These are phyloP conservation scores for Ictalurus punctatus DNA, from an alignment of 2,113 vertebrate genomes.

Conservation along the genomic window DNA sequence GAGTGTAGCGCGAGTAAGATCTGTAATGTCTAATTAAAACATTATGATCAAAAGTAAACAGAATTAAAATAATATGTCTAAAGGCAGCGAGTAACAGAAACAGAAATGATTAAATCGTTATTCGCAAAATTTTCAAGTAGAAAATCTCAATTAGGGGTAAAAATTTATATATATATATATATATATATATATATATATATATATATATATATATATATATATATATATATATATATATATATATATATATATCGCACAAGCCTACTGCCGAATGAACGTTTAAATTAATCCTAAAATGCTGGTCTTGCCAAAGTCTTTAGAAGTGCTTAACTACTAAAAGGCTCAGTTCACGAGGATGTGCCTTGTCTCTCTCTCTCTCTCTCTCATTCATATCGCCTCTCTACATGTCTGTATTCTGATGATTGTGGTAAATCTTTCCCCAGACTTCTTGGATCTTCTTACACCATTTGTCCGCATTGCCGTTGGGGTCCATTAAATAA, in stretches of 20 bases:
- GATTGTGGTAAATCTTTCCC: slow-evolving; percentile 95
- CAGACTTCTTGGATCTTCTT: slow-evolving; percentile 99
- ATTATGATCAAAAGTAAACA: too few species aligned
- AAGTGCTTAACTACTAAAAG: slow-evolving; percentile 15
- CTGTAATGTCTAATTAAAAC: too few species aligned
- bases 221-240: too few species aligned
- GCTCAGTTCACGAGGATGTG: slow-evolving; percentile 28
- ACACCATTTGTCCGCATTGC: slow-evolving; percentile 99
- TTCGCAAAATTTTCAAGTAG: background rate
- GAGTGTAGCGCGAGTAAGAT: too few species aligned
- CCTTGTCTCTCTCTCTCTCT: slow-evolving; percentile 58
- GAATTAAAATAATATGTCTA: too few species aligned
- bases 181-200: too few species aligned
- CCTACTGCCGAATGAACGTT: background rate
- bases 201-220: too few species aligned
- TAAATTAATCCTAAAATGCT: slow-evolving; percentile 18
- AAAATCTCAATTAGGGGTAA: background rate
- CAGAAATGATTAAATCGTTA: background rate
- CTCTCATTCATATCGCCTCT: slow-evolving; percentile 41
- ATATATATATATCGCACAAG: background rate
- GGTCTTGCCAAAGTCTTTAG: slow-evolving; percentile 4
- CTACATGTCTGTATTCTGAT: slow-evolving; percentile 85
- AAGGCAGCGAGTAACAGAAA: too few species aligned
- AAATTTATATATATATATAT: too few species aligned
- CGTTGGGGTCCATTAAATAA: slow-evolving; percentile 99